These are phyloP conservation scores for Cetoscarus ocellatus DNA, from an alignment of 2,797 vertebrate genomes.

Conservation along the genomic window DNA sequence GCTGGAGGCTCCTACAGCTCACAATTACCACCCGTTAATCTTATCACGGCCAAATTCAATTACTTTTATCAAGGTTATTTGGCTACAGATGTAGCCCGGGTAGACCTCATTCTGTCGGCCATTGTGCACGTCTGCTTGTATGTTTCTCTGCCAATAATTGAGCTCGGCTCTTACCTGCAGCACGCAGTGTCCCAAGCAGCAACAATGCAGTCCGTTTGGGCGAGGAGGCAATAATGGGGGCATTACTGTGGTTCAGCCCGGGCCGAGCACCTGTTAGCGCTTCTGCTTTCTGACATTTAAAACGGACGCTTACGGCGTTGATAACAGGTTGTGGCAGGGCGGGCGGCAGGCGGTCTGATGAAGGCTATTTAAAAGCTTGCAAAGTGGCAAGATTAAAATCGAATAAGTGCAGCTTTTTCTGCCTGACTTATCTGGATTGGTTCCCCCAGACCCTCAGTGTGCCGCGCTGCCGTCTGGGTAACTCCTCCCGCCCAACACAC, in stretches of 20 bases:
- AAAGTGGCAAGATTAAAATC: slow-evolving; percentile 98
- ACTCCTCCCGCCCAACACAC: slow-evolving; percentile 84
- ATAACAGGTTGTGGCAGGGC: slow-evolving; percentile 94
- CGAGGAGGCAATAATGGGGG: slow-evolving; percentile 91
- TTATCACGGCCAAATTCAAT: slow-evolving; percentile 97
- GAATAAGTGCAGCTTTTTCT: slow-evolving; percentile 91
- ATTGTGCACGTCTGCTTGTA: slow-evolving; percentile 83
- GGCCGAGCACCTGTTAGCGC: slow-evolving; percentile 92
- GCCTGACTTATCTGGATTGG: slow-evolving; percentile 96
- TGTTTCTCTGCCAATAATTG: slow-evolving; percentile 86
- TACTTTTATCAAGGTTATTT: slow-evolving; percentile 98
- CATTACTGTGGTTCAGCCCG: slow-evolving; percentile 89
- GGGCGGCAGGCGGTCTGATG: slow-evolving; percentile 92
- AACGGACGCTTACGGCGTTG: slow-evolving; percentile 95
- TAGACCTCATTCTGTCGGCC: slow-evolving; percentile 81
- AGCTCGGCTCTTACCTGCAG: slow-evolving; percentile 77
- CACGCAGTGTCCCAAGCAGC: slow-evolving; percentile 81
- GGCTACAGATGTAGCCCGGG: slow-evolving; percentile 84
- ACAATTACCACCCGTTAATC: slow-evolving; percentile 96
- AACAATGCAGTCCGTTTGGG: slow-evolving; percentile 89
- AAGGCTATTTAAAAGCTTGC: slow-evolving; percentile 98
- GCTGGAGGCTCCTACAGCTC: slow-evolving; percentile 86
- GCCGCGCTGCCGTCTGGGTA: slow-evolving; percentile 91
- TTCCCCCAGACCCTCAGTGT: slow-evolving; percentile 86
- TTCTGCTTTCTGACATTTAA: slow-evolving; percentile 94